These are phyloP conservation scores for Portevinia maculata DNA, from an alignment of 2,888 invertebrate genomes.

Conservation along the genomic window DNA sequence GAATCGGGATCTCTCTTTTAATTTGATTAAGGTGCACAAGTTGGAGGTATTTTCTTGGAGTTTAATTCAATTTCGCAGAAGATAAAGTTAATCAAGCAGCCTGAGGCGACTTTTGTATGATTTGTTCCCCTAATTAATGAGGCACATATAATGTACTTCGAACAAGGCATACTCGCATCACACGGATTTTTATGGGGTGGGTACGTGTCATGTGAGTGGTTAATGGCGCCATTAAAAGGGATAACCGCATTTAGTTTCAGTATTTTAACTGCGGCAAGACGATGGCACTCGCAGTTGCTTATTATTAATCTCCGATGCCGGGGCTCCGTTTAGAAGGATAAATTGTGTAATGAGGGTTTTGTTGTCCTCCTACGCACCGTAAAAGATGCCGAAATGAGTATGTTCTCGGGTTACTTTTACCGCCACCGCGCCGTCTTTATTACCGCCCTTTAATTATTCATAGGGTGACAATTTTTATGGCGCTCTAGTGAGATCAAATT, in stretches of 20 bases:
- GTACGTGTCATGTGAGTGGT: slow-evolving; percentile 50
- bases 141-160: not conserved
- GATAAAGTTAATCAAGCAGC: slow-evolving; percentile 46
- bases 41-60: slow-evolving; percentile 19
- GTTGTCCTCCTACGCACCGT: slow-evolving; percentile 38
- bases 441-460: slow-evolving; percentile 65
- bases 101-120: slow-evolving; percentile 40
- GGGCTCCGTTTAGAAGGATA: slow-evolving; percentile 14
- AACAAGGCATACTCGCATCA: not conserved
- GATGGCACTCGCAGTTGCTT: slow-evolving; percentile 47
- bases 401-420: slow-evolving; percentile 61
- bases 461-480: slow-evolving; percentile 70
- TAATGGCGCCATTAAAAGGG: slow-evolving; percentile 67
- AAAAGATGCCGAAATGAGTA: slow-evolving; percentile 56
- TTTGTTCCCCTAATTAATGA: slow-evolving; percentile 49
- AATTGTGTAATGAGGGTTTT: slow-evolving; percentile 23
- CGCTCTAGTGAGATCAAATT: slow-evolving; percentile 61
- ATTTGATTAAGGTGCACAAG: slow-evolving; percentile 17
- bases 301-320: slow-evolving; percentile 60
- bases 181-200: not conserved
- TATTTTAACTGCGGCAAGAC: slow-evolving; percentile 50
- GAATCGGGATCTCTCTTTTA: not conserved
- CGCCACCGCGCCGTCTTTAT: slow-evolving; percentile 60
- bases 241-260: slow-evolving; percentile 61
- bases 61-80: slow-evolving; percentile 51